Evolutionary conservation across 2,797 vertebrate species (phyloP), one percentile per base, ranked within the genome.

Genomic region (Oryzias sinensis): DNA sequence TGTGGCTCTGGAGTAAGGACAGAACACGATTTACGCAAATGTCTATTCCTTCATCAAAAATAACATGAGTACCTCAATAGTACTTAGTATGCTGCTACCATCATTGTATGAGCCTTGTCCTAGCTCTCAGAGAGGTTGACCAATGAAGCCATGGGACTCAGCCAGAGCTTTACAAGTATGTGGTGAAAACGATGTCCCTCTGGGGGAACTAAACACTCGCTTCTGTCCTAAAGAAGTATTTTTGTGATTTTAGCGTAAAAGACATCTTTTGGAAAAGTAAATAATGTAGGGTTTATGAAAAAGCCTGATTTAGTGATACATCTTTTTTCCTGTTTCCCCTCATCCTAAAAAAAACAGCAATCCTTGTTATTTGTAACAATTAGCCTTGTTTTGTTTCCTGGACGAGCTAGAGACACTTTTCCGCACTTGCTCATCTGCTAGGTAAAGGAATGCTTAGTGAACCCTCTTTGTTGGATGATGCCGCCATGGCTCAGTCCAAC

Each of bases 151-250:
- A 89, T 89, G 88, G 86, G 89, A 89, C 86, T 87, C 88, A 87
- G 86, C 86, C 88, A 90, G 86, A 90, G 89, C 89, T 84, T 90
- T 89, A 86, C 89, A 90, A 90, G 89, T 89, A 89, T 88, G 88
- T 90, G 86, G 80, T 85, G 81, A 87, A 81, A 79, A 86, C 56
- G 64, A 65, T 86, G 77, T 82, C 62, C 68, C 82, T 83, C 79
- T 82, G 62, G 84, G 79, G 76, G 67, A 79, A 64, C 62, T 75
- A 51, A 77, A 65, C 77, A 84, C 61, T 82, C 71, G 79, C 43
- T 82, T 59, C 29, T 56, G 70, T 50, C 59, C 64, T 72, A 40
- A 73, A 69, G 74, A 75, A 78, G 59, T 67, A 14, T 49, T 71
- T 67, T 33, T 62, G 44, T 76, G 53, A 59, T 74, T 73, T 62